A percentile compares a stretch with the other conserved stretches of the same genome.
Conservation (phyloP, 1,140 invertebrate species). For the Pollicipes pollicipes region DNA sequence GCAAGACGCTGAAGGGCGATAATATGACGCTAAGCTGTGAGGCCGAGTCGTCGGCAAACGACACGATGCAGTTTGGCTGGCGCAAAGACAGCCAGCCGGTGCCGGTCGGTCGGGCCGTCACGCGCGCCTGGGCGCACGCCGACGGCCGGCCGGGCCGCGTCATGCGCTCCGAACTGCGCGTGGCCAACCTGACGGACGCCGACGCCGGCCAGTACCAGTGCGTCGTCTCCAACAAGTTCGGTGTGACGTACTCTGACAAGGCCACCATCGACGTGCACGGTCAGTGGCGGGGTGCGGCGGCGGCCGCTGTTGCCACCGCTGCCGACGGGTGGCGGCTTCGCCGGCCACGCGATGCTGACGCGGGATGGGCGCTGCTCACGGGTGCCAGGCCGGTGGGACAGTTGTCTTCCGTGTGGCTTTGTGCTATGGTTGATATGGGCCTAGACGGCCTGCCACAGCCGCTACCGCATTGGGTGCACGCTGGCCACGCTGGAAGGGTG, state of each 20-base stretch:
- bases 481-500: too few species aligned
- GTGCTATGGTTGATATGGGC: too few species aligned
- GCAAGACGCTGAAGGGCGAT: slow-evolving; percentile 59
- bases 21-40: slow-evolving; percentile 63
- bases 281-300: too few species aligned
- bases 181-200: slow-evolving; percentile 49
- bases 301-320: too few species aligned
- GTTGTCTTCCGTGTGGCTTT: too few species aligned
- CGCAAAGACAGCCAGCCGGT: slow-evolving; percentile 15
- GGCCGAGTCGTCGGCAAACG: slow-evolving; percentile 43
- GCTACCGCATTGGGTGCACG: too few species aligned
- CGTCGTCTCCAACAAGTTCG: slow-evolving; percentile 72
- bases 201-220: slow-evolving; percentile 83
- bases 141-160: slow-evolving; percentile 14
- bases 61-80: slow-evolving; percentile 28
- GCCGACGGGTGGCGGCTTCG: too few species aligned
- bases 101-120: slow-evolving; percentile 10
- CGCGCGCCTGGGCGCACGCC: background rate
- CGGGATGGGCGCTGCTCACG: too few species aligned
- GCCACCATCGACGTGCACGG: slow-evolving; percentile 66
- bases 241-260: slow-evolving; percentile 70
- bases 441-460: too few species aligned
- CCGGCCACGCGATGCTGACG: too few species aligned
- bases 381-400: too few species aligned
- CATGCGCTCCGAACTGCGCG: slow-evolving; percentile 43